A percentile compares a stretch with the other conserved stretches of the same genome.
Conservation (phyloP, 2,797 vertebrate genomes). For the Streptopelia turtur region DNA sequence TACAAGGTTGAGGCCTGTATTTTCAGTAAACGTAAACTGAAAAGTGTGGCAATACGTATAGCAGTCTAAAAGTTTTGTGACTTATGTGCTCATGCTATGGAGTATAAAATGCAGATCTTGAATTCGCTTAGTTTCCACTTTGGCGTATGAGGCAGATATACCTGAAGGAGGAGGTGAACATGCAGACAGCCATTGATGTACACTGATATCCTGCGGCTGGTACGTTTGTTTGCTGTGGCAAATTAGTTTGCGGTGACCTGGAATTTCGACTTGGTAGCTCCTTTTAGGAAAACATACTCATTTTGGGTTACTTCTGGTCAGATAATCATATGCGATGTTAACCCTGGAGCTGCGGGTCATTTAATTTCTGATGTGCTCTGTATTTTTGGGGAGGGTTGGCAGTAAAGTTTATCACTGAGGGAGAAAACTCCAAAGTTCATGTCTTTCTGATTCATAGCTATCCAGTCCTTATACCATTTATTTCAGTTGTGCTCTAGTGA, state of each 20-base stretch:
- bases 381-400: not conserved
- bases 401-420: not conserved
- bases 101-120: not conserved
- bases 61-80: not conserved
- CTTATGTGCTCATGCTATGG: not conserved
- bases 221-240: not conserved
- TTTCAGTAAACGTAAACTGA: not conserved
- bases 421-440: not conserved
- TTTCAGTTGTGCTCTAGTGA: not conserved
- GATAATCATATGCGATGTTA: not conserved
- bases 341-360: not conserved
- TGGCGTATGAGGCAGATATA: not conserved
- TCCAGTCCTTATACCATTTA: not conserved
- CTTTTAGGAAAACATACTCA: not conserved
- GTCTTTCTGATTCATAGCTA: not conserved
- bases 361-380: not conserved
- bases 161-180: not conserved
- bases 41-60: not conserved
- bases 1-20: not conserved
- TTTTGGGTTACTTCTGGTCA: constrained; percentile 40
- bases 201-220: not conserved
- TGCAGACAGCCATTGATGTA: not conserved
- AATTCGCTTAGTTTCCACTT: not conserved
- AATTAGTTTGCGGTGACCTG: not conserved
- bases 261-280: not conserved